Evolutionary conservation across 2,888 invertebrate species (phyloP).

Genomic region (Choreutis nemorana): DNA sequence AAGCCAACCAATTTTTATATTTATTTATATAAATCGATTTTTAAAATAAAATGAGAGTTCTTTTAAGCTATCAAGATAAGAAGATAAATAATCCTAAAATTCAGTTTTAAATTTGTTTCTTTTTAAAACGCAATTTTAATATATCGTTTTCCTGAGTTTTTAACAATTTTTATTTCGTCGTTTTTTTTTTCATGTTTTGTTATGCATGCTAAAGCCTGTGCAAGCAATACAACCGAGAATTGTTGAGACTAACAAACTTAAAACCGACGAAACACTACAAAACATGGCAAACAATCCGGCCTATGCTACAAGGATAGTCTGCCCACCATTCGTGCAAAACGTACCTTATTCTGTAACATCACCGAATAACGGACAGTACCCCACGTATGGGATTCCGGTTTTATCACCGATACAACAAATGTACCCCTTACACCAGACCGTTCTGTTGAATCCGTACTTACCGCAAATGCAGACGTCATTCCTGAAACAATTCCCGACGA

Average conservation of each 20-base stretch:
- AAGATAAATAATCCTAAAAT: too few relatives aligned
- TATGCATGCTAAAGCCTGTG: constrained; percentile 61
- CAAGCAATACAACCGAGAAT: constrained; percentile 64
- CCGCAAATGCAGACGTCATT: constrained; percentile 50
- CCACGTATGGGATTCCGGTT: constrained; percentile 40
- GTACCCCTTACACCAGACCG: constrained; percentile 53
- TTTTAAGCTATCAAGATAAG: too few relatives aligned
- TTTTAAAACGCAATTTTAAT: too few relatives aligned
- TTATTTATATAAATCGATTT: too few relatives aligned
- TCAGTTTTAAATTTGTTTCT: too few relatives aligned
- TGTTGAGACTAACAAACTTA: constrained; percentile 50
- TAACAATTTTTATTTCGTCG: constrained; percentile 27
- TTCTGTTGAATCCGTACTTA: constrained; percentile 46
- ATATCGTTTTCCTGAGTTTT: too few relatives aligned
- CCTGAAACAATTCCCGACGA: constrained; percentile 47
- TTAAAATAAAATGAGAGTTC: too few relatives aligned
- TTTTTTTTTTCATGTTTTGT: constrained; percentile 50
- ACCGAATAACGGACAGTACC: constrained; percentile 27
- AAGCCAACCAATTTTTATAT: too few relatives aligned
- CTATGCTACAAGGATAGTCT: constrained; percentile 52
- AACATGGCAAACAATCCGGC: constrained; percentile 60
- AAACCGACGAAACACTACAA: constrained; percentile 44
- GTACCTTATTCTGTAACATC: constrained; percentile 29
- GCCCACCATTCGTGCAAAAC: constrained; percentile 54
- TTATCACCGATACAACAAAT: constrained; percentile 53